phyloP scores from a whole-genome alignment of 1,140 invertebrate genomes.

The Hypothenemus hampei region DNA sequence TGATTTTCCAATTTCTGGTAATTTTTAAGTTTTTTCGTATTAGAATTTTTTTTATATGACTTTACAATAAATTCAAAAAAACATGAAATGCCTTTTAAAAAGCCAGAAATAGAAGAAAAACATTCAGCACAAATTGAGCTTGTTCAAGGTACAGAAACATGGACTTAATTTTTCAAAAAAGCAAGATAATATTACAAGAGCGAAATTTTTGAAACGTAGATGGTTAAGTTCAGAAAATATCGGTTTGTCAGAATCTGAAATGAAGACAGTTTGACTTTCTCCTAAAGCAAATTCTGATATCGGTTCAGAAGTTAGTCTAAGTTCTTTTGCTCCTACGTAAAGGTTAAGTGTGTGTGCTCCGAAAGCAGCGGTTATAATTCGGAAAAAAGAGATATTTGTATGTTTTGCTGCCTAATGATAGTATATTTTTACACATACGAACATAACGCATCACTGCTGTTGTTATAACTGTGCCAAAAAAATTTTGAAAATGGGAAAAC shows the following conservation, averaged over 20 bases:
- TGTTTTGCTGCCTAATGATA: conserved; percentile 61
- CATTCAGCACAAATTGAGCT: too few species aligned
- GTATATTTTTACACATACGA: conserved; percentile 61
- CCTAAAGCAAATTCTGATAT: conserved; percentile 21
- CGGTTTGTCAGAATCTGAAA: conserved; percentile 33
- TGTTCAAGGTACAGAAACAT: too few species aligned
- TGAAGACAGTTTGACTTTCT: conserved; percentile 2
- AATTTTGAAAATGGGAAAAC: conserved; percentile 55
- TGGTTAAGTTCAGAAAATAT: conserved; percentile 33
- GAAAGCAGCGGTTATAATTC: too few species aligned
- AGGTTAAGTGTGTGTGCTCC: too few species aligned
- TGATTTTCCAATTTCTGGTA: too few species aligned
- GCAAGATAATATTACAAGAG: too few species aligned
- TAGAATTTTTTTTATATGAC: too few species aligned
- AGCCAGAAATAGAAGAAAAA: too few species aligned
- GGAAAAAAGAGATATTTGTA: conserved; percentile 52
- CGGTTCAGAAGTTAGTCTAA: conserved; percentile 19
- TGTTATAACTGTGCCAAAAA: conserved; percentile 63
- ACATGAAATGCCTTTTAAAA: too few species aligned
- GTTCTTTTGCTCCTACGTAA: conserved; percentile 3
- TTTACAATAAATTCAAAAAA: too few species aligned
- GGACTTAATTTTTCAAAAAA: too few species aligned
- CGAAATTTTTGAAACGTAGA: conserved; percentile 29
- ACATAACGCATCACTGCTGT: conserved; percentile 59
- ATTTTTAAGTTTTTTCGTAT: too few species aligned